Evolutionary conservation across 2,797 vertebrate genomes (phyloP).

Genomic region (Potorous gilbertii): DNA sequence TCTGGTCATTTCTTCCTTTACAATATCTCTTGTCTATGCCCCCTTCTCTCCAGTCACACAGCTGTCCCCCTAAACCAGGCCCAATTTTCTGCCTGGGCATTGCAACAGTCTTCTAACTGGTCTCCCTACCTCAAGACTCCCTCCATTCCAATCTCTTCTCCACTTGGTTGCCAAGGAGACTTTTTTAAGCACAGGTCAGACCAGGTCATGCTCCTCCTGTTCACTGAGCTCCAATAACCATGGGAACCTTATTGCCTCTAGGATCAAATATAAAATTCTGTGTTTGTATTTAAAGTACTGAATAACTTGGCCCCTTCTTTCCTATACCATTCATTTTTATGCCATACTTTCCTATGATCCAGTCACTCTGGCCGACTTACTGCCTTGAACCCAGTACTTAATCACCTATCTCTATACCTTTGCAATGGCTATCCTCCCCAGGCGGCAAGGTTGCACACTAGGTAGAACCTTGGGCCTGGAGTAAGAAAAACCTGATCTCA

Average conservation of each 20-base stretch:
- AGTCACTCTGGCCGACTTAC: background rate
- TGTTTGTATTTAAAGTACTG: background rate
- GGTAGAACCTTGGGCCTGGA: background rate
- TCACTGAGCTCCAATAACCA: background rate
- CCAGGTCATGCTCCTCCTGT: background rate
- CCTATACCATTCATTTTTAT: background rate
- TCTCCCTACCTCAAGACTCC: background rate
- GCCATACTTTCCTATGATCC: background rate
- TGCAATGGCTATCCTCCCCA: background rate
- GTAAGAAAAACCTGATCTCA: background rate
- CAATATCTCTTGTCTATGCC: background rate
- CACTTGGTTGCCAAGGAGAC: too few relatives aligned
- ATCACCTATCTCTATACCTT: background rate
- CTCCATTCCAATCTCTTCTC: too few relatives aligned
- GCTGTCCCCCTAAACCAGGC: background rate
- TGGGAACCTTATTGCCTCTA: background rate
- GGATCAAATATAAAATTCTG: background rate
- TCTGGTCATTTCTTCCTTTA: background rate
- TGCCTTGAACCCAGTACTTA: background rate
- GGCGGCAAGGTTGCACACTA: background rate
- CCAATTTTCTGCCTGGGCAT: background rate
- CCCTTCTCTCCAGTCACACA: background rate
- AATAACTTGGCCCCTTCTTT: background rate
- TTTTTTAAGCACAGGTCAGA: background rate
- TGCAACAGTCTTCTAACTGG: background rate